Conservation (phyloP, 2,797 vertebrate genomes). For the Steatocranus sp. region DNA sequence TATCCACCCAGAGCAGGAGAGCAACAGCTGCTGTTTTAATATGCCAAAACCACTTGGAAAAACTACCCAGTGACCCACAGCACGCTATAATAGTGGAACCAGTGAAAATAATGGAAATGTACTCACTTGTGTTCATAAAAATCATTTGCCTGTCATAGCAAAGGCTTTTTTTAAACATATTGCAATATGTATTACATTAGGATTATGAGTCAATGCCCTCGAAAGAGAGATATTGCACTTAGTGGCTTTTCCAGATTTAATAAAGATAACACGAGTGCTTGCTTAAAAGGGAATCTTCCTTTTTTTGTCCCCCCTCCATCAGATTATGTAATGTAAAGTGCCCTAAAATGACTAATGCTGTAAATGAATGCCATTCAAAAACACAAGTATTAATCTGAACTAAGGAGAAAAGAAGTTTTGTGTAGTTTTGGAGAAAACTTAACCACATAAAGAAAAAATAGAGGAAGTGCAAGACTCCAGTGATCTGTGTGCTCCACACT, state of each 20-base stretch:
- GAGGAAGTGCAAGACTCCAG: neutral
- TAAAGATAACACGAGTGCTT: neutral
- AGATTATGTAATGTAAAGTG: neutral
- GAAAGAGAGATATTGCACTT: neutral
- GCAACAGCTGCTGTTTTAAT: neutral
- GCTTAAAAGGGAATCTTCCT: neutral
- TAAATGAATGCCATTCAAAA: neutral
- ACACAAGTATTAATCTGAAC: neutral
- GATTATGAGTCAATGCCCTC: neutral
- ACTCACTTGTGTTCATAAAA: neutral
- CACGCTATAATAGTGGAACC: neutral
- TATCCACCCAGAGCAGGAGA: neutral
- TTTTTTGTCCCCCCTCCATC: fast-evolving
- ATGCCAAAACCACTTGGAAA: neutral
- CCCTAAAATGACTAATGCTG: neutral
- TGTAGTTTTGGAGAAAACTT: neutral
- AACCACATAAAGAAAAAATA: neutral
- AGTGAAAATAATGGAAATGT: neutral
- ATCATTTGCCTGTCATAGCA: neutral
- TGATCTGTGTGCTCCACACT: neutral
- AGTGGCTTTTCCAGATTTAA: neutral
- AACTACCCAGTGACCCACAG: neutral
- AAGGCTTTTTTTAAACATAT: neutral
- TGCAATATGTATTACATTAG: neutral
- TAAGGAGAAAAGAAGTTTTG: neutral